Conservation (phyloP, 1,140 invertebrate genomes). For the Brachystomella parvula region DNA sequence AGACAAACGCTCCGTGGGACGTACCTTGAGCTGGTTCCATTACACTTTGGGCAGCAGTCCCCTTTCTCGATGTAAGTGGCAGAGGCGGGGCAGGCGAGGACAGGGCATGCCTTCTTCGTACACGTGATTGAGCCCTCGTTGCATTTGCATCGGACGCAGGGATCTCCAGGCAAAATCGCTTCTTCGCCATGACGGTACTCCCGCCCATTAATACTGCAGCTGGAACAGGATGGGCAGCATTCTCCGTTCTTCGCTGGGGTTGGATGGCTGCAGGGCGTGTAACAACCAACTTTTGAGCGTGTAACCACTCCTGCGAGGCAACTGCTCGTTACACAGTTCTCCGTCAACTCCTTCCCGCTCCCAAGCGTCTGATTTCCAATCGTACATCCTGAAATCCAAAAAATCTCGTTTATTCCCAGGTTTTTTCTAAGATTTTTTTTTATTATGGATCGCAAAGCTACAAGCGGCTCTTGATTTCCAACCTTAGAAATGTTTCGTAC, state of each 20-base stretch:
- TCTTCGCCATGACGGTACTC: constrained; percentile 61
- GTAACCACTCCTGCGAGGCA: constrained; percentile 79
- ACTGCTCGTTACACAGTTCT: constrained; percentile 60
- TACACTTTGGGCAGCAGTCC: constrained; percentile 76
- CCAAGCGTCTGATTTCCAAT: constrained; percentile 60
- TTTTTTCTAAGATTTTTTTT: too few relatives aligned
- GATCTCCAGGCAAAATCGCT: constrained; percentile 68
- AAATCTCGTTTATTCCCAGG: too few relatives aligned
- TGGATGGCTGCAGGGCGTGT: constrained; percentile 65
- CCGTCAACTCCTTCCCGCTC: constrained; percentile 62
- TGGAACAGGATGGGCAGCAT: constrained; percentile 74
- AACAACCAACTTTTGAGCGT: constrained; percentile 65
- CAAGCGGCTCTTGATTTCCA: too few relatives aligned
- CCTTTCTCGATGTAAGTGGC: constrained; percentile 58
- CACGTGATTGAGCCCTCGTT: constrained; percentile 65
- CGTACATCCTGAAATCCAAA: constrained; percentile 55
- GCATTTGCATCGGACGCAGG: constrained; percentile 78
- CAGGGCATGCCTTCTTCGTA: constrained; percentile 72
- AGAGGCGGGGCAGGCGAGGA: constrained; percentile 62
- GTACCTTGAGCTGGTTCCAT: constrained; percentile 43
- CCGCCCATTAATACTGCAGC: constrained; percentile 66
- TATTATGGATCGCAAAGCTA: too few relatives aligned
- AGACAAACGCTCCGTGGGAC: constrained; percentile 49
- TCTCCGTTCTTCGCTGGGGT: constrained; percentile 55
- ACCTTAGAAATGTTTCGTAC: too few relatives aligned